Evolutionary conservation across 2,113 vertebrate genomes (phyloP).

Genomic region (Helogale parvula): DNA sequence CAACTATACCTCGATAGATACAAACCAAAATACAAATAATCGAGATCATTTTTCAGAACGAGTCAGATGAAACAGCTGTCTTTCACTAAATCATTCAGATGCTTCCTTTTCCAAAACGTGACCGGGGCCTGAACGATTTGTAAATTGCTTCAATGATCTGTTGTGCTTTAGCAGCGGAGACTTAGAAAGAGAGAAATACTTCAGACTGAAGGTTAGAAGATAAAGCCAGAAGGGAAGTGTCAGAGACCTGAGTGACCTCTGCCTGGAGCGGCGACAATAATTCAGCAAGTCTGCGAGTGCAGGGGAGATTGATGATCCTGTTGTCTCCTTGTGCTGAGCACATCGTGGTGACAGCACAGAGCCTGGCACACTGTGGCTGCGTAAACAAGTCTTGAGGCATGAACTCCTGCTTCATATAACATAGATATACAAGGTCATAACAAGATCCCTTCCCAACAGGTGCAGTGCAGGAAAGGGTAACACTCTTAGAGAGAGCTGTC

Average conservation of each 20-base stretch:
- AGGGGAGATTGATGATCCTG: background rate
- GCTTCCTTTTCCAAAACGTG: background rate
- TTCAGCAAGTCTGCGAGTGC: background rate
- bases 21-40: background rate
- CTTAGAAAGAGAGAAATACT: background rate
- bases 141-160: background rate
- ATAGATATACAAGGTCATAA: too few relatives aligned
- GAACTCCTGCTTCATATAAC: background rate
- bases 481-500: background rate
- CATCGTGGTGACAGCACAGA: fast-evolving
- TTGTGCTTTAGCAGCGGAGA: background rate
- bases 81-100: background rate
- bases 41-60: background rate
- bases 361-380: fast-evolving
- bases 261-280: background rate
- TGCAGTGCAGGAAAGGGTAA: background rate
- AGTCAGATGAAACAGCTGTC: background rate
- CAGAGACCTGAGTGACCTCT: background rate
- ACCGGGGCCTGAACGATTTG: background rate
- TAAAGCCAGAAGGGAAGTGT: background rate
- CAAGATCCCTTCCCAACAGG: background rate
- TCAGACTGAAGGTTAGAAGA: background rate
- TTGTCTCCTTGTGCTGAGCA: fast-evolving
- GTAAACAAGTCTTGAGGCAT: background rate
- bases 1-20: background rate